Evolutionary conservation across 2,113 vertebrate genomes (phyloP).

Genomic region (Thomomys bottae): DNA sequence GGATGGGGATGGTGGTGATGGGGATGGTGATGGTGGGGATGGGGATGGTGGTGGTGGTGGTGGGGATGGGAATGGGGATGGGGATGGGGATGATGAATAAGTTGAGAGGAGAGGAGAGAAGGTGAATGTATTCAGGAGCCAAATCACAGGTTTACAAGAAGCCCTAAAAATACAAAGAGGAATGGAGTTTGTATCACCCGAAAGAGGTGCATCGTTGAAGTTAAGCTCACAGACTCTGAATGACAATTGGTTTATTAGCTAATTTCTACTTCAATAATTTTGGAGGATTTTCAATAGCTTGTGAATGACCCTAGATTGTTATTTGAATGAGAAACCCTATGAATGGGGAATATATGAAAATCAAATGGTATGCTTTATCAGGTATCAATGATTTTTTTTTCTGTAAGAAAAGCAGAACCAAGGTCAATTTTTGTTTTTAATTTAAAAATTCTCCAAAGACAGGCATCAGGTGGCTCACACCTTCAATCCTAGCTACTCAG

Average conservation of each 20-base stretch:
- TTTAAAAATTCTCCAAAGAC: background rate
- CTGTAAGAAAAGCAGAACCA: background rate
- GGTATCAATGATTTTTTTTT: background rate
- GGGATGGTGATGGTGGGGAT: too few relatives aligned
- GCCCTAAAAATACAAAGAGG: background rate
- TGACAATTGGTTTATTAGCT: background rate
- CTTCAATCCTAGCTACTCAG: too few relatives aligned
- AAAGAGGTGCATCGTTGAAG: background rate
- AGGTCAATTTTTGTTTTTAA: background rate
- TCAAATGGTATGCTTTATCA: background rate
- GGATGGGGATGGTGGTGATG: background rate
- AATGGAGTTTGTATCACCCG: background rate
- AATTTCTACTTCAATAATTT: conserved; percentile 13
- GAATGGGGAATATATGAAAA: background rate
- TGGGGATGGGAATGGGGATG: too few relatives aligned
- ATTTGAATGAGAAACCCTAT: background rate
- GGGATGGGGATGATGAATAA: background rate
- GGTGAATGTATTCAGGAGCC: background rate
- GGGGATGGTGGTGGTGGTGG: background rate
- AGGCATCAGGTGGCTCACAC: too few relatives aligned
- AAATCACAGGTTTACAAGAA: conserved; percentile 31
- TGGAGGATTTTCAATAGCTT: background rate
- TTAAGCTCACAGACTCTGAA: conserved; percentile 32
- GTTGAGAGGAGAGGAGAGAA: background rate
- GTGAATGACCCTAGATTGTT: background rate